Base-by-base conservation (phyloP, 92 coral and sea anemone species). In the Porites lobata region DNA sequence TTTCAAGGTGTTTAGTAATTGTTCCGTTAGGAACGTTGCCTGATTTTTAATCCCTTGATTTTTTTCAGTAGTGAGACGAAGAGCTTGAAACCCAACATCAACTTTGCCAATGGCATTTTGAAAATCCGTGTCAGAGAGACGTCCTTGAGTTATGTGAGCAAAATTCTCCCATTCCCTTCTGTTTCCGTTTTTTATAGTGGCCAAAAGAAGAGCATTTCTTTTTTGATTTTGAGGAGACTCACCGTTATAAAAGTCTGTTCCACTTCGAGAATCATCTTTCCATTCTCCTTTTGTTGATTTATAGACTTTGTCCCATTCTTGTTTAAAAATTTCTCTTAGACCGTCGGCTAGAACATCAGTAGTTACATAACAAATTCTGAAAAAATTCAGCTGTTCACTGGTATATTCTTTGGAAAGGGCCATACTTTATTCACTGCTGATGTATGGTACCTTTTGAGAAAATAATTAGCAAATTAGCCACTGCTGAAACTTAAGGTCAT, bases 11-110 rank as follows among this genome's bases (percentile, higher is more conserved):
- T 71, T 43, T 1, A 9, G 29, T n/a, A 87, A 58, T 52, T 81
- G 72, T 14, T 80, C n/a, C 11, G 91, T 87, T 14, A 47, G 66
- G 20, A 87, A 87, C 6, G 22, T 71, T 21, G 6, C 81, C 75
- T 87, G 86, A 32, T 62, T 87, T 50, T 50, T 91, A n/a, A 91
- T 68, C 9, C 82, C 85, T 38, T 75, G 19, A 24, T 86, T 51
- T 32, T 52, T 56, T 26, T 69, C n/a, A 9, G 50, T 20, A 65
- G 77, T 68, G 11, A 91, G 51, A 26, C 56, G 70, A 17, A 90
- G 47, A 38, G 47, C 47, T 38, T 38, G 47, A 38, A 38, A 38
- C 6, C 0, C 47, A 38, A 38, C 47, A 74, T 19, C 29, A 56
- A 12, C 47, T 53, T 70, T 82, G 19, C 38, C 38, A 7, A 74